Conservation (phyloP, 1,140 invertebrate species). For the Pentalonia nigronervosa region DNA sequence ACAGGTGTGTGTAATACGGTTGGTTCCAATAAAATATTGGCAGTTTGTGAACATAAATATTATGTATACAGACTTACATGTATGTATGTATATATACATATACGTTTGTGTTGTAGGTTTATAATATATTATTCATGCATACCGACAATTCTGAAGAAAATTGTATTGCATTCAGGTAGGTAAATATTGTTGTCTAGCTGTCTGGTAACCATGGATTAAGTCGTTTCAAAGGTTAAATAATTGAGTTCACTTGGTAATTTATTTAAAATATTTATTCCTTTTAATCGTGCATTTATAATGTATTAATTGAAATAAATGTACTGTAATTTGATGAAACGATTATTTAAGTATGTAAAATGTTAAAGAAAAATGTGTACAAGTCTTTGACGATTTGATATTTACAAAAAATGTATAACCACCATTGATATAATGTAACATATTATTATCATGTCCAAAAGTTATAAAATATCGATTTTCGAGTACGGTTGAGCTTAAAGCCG, state of each 20-base stretch:
- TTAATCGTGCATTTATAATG: neutral
- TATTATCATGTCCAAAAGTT: neutral
- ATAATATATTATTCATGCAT: neutral
- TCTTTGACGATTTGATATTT: neutral
- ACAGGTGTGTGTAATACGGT: neutral
- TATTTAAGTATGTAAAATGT: neutral
- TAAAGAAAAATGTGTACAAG: neutral
- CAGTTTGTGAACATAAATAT: neutral
- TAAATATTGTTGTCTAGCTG: conserved; percentile 5
- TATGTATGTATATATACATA: no score
- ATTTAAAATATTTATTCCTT: neutral
- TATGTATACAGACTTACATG: neutral
- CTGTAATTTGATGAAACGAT: neutral
- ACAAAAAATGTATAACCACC: neutral
- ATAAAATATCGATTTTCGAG: neutral
- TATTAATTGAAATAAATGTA: neutral
- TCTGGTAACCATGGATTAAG: neutral
- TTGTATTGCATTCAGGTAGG: neutral
- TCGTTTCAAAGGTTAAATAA: neutral
- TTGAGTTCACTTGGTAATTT: neutral
- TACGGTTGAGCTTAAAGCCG: neutral
- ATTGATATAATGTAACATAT: neutral
- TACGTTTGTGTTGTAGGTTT: neutral
- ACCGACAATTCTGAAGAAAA: neutral
- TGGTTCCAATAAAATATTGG: conserved; percentile 29